A percentile compares a stretch with the other conserved stretches of the same genome.
phyloP scores from a whole-genome alignment of 2,113 vertebrate species.

The Gnathonemus echidnorhynchus region DNA sequence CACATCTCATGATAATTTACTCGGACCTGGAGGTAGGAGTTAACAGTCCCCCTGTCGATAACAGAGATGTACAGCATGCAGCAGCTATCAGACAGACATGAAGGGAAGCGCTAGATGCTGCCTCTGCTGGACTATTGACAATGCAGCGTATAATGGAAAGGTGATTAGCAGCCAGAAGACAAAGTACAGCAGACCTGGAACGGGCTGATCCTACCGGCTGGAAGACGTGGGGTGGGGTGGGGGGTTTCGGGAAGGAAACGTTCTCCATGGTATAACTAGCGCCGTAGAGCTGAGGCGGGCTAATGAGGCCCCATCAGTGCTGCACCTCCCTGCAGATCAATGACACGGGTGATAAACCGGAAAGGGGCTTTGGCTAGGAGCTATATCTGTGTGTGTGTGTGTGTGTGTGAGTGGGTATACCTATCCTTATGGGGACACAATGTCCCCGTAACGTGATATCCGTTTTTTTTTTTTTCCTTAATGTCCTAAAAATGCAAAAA shows the following conservation, averaged over 20 bases:
- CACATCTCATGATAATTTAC: constrained; percentile 43
- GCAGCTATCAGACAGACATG: not conserved
- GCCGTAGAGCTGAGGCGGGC: not conserved
- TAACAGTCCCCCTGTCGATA: constrained; percentile 2
- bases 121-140: not conserved
- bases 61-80: not conserved
- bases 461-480: too few species aligned
- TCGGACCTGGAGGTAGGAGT: constrained; percentile 28
- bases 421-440: too few species aligned
- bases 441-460: too few species aligned
- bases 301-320: not conserved
- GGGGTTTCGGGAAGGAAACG: too few species aligned
- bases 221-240: not conserved
- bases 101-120: not conserved
- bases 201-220: not conserved
- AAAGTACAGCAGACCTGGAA: not conserved
- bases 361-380: not conserved
- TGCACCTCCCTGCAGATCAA: not conserved
- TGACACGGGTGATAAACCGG: not conserved
- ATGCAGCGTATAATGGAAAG: not conserved
- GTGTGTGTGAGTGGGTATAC: too few species aligned
- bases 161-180: not conserved
- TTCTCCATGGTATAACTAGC: not conserved
- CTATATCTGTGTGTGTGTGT: not conserved
- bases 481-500: too few species aligned